These are phyloP conservation scores for Prochilodus magdalenae DNA, from an alignment of 2,113 vertebrate species.

Conservation along the genomic window DNA sequence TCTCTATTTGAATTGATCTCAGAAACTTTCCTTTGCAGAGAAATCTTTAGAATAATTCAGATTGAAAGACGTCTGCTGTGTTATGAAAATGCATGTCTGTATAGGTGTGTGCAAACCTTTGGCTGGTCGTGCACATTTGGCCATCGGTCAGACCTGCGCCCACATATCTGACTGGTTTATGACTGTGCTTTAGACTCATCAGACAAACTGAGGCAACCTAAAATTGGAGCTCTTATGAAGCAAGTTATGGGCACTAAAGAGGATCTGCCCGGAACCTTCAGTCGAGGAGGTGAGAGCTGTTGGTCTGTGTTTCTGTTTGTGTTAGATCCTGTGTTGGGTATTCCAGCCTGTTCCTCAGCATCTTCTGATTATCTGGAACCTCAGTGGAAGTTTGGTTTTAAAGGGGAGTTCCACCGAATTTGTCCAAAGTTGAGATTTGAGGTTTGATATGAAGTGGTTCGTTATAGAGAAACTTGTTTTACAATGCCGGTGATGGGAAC, in stretches of 20 bases:
- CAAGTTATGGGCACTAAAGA: slow-evolving; percentile 90
- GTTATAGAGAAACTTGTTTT: no score
- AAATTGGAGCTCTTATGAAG: slow-evolving; percentile 91
- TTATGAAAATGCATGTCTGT: no score
- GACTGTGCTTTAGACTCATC: slow-evolving; percentile 79
- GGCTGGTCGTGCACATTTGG: not conserved
- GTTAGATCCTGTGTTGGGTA: not conserved
- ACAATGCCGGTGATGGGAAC: no score
- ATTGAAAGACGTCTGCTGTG: no score
- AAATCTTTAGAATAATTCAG: no score
- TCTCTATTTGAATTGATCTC: no score
- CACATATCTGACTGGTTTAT: not conserved
- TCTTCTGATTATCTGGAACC: not conserved
- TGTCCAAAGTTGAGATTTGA: no score
- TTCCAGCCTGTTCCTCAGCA: not conserved
- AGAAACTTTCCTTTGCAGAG: no score
- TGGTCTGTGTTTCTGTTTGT: not conserved
- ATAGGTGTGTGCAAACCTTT: no score
- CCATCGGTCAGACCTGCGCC: not conserved
- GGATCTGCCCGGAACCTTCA: slow-evolving; percentile 79
- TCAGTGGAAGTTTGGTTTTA: not conserved
- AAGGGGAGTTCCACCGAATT: no score
- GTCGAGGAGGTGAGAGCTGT: slow-evolving; percentile 80
- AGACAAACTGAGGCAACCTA: slow-evolving; percentile 87
- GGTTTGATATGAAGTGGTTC: no score